Base-by-base conservation (phyloP, 2,797 vertebrate species). In the Paramormyrops hopkinsi region DNA sequence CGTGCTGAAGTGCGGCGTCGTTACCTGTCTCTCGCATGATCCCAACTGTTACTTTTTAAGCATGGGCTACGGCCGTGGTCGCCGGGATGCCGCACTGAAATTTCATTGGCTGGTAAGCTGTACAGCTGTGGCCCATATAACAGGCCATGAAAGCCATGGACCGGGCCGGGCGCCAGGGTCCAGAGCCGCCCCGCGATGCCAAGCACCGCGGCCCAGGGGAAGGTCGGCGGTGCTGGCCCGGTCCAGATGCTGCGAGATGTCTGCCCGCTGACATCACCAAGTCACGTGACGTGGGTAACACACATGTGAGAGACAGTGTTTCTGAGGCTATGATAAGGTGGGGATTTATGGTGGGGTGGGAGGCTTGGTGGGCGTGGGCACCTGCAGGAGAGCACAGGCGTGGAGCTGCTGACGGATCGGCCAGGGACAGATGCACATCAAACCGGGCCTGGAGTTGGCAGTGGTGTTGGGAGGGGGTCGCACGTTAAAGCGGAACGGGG, bases 331-430 rank as follows among this genome's bases (percentile, higher is more conserved):
- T 17, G 33, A 37, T n/a, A 41, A 79, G 73, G 33, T 41, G 33
- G 69, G 69, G 14, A 76, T 37, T 37, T 37, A 44, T 7, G 53
- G 25, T 46, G 29, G 48, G 65, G n/a, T n/a, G 44, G 82, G 29
- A 4, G 22, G 19, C 11, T 51, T 41, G 82, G 53, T 90, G 90
- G 92, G 92, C 92, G 88, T 33, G 48, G 54, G 91, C 90, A 91
- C 90, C 44, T 92, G 92, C 92, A 86, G 92, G 89, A 94, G 91
- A 91, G 84, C 93, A 94, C 96, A 96, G 94, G 95, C 96, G 94
- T 95, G 94, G 91, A 93, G 91, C 91, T 93, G 94, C 91, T 96
- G 95, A 96, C 88, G 92, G 95, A 96, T 94, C 93, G 94, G 91
- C 93, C 90, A 88, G 91, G 85, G 91, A 94, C 95, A 96, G 94